Conservation (phyloP, 1,140 invertebrate genomes). For the Atta colombica region DNA sequence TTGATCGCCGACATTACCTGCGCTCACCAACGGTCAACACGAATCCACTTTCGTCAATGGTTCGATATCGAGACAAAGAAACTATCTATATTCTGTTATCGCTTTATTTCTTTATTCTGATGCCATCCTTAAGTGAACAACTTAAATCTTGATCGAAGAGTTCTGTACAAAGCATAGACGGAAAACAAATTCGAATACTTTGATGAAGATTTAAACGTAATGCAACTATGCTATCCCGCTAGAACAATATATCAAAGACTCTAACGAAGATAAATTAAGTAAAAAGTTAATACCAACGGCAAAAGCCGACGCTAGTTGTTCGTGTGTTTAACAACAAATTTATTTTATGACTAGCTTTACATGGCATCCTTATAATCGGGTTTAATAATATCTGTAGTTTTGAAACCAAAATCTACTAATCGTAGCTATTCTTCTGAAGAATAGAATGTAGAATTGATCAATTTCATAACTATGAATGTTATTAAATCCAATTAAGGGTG, state of each 20-base stretch:
- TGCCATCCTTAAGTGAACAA: background rate
- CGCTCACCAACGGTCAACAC: slow-evolving; percentile 32
- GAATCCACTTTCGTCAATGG: slow-evolving; percentile 45
- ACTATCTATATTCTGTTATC: slow-evolving; percentile 42
- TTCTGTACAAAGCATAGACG: background rate
- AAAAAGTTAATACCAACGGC: no score
- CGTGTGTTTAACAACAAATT: no score
- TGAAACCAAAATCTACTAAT: no score
- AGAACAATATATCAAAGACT: background rate
- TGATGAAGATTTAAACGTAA: background rate
- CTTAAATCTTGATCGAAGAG: slow-evolving; percentile 8
- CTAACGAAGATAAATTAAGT: background rate
- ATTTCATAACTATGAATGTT: no score
- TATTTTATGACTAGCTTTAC: no score
- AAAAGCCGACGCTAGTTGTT: no score
- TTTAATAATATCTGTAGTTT: no score
- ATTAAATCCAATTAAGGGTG: no score
- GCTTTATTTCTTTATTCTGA: slow-evolving; percentile 25
- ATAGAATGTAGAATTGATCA: no score
- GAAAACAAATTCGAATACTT: background rate
- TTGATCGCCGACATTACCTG: slow-evolving; percentile 62
- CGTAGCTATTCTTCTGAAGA: no score
- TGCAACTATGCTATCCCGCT: background rate
- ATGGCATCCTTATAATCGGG: no score
- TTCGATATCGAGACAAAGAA: slow-evolving; percentile 24